Conservation (phyloP, 2,797 vertebrate genomes). For the Ispidina lecontei region DNA sequence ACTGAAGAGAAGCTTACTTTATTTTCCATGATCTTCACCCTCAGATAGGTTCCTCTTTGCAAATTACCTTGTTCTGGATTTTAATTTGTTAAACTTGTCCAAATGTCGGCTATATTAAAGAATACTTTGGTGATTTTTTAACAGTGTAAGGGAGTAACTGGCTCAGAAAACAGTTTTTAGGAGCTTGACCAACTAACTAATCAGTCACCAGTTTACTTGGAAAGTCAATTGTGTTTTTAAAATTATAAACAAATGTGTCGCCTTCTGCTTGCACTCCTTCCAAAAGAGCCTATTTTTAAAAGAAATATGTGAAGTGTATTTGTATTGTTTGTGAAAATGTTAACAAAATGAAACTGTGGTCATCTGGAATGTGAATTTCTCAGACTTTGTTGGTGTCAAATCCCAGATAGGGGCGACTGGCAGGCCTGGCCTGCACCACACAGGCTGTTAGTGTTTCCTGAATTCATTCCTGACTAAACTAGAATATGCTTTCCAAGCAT, state of each 20-base stretch:
- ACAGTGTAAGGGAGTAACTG: not conserved
- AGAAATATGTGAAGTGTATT: not conserved
- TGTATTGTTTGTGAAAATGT: not conserved
- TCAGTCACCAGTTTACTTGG: not conserved
- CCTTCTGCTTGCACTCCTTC: not conserved
- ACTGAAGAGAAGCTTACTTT: not conserved
- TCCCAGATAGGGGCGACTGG: not conserved
- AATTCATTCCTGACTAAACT: conserved; percentile 19
- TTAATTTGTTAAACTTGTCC: not conserved
- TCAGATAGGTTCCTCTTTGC: not conserved
- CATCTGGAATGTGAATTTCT: not conserved
- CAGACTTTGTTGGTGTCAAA: not conserved
- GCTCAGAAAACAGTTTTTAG: not conserved
- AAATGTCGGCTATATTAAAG: not conserved
- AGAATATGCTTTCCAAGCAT: not conserved
- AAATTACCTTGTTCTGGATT: not conserved
- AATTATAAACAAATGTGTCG: not conserved
- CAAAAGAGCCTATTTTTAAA: not conserved
- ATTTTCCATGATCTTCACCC: not conserved
- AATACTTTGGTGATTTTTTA: not conserved
- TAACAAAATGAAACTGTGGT: not conserved
- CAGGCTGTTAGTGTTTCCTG: fast-evolving
- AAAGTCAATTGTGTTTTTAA: not conserved
- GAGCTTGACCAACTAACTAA: not conserved
- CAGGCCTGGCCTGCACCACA: not conserved